Conservation (phyloP, 2,888 invertebrate genomes). For the Xestia rhomboidea region DNA sequence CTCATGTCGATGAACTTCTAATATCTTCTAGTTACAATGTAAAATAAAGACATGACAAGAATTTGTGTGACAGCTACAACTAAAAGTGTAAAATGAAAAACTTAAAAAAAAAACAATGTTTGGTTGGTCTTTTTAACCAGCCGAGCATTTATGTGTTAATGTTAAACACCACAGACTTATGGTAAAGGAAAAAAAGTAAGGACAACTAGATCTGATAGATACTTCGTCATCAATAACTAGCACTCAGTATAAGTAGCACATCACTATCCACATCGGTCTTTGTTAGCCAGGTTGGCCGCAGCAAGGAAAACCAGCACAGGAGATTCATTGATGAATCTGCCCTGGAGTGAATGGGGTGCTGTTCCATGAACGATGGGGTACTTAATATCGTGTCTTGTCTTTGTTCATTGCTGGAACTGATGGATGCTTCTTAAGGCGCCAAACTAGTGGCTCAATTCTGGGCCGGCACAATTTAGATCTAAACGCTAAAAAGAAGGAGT, state of each 20-base stretch:
- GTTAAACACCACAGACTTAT: slow-evolving; percentile 15
- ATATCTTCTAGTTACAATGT: too few species aligned
- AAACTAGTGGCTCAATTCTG: not conserved
- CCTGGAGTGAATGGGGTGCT: not conserved
- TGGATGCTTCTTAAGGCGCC: not conserved
- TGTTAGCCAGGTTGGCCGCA: not conserved
- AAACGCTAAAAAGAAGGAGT: not conserved
- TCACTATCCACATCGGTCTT: not conserved
- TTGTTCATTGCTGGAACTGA: not conserved
- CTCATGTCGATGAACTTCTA: too few species aligned
- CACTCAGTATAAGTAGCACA: not conserved
- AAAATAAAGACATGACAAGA: not conserved
- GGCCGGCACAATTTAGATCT: not conserved
- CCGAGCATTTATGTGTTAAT: slow-evolving; percentile 11
- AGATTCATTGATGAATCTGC: not conserved
- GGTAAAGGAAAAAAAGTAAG: slow-evolving; percentile 37
- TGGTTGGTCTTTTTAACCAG: not conserved
- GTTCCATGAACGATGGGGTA: not conserved
- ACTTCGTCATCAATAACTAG: not conserved
- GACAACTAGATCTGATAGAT: not conserved
- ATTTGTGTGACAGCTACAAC: not conserved
- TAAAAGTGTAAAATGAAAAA: not conserved
- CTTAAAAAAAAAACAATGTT: too few species aligned
- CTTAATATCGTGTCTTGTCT: not conserved
- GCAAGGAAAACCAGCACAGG: not conserved